phyloP scores from a whole-genome alignment of 2,888 invertebrate species.

The Mesochorus sp. region DNA sequence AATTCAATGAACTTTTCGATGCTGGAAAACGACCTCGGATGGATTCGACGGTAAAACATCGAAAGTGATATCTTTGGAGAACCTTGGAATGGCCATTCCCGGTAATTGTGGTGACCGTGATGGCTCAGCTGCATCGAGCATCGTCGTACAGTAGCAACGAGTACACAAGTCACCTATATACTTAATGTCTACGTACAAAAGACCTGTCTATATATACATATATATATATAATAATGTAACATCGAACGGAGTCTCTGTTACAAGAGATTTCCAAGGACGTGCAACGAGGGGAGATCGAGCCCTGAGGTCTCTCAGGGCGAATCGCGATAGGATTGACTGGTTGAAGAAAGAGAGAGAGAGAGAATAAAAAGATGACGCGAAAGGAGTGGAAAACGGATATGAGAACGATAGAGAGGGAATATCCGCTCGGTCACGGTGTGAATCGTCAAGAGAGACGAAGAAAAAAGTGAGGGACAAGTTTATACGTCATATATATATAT shows the following conservation, averaged over 20 bases:
- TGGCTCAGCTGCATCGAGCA: slow-evolving; percentile 41
- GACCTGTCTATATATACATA: background rate
- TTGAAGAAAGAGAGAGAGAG: background rate
- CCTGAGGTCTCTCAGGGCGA: slow-evolving; percentile 14
- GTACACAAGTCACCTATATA: background rate
- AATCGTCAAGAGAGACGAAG: slow-evolving; percentile 47
- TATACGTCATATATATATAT: slow-evolving; percentile 20
- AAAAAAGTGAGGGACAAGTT: slow-evolving; percentile 38
- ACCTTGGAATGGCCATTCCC: slow-evolving; percentile 60
- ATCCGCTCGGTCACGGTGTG: slow-evolving; percentile 59
- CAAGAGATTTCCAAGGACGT: slow-evolving; percentile 42
- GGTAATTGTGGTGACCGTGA: slow-evolving; percentile 51
- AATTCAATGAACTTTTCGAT: background rate
- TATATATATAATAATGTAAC: slow-evolving; percentile 2
- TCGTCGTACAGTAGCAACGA: background rate
- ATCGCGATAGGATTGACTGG: slow-evolving; percentile 19
- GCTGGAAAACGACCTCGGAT: background rate
- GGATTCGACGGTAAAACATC: background rate
- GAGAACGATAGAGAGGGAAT: slow-evolving; percentile 43
- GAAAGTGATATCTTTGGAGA: background rate
- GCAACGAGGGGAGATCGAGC: slow-evolving; percentile 28
- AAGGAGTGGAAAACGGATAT: slow-evolving; percentile 47
- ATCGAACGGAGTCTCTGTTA: slow-evolving; percentile 29
- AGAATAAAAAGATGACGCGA: slow-evolving; percentile 3
- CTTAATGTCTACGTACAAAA: background rate